Conservation (phyloP, 2,888 invertebrate genomes). For the Troglohyphantes excavatus region DNA sequence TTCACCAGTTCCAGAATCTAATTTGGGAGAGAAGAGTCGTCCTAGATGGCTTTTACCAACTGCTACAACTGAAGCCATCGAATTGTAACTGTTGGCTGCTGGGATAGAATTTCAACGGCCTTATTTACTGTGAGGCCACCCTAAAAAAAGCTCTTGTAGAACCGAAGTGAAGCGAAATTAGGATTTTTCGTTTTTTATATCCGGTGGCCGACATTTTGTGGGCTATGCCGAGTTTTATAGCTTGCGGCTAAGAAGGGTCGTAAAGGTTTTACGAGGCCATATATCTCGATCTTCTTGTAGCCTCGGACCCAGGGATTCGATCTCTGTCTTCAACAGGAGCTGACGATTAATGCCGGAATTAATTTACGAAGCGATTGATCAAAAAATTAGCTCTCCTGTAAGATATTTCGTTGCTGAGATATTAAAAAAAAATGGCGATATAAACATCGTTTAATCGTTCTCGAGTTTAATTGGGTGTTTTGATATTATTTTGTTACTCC, state of each 20-base stretch:
- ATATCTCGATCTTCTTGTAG: constrained; percentile 54
- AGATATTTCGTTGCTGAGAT: neutral
- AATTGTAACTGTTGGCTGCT: constrained; percentile 16
- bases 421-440: constrained; percentile 6
- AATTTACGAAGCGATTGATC: constrained; percentile 25
- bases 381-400: too few relatives aligned
- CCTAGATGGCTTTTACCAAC: neutral
- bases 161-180: constrained; percentile 28
- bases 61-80: neutral
- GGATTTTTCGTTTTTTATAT: constrained; percentile 54
- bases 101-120: neutral
- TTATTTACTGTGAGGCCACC: constrained; percentile 18
- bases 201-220: constrained; percentile 19
- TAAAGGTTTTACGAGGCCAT: constrained; percentile 70
- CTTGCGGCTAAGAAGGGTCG: constrained; percentile 68
- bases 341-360: constrained; percentile 32
- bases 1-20: constrained; percentile 11
- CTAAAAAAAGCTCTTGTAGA: neutral
- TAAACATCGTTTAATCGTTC: neutral
- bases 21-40: constrained; percentile 37
- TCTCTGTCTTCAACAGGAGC: constrained; percentile 9
- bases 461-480: neutral
- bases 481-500: neutral
- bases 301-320: constrained; percentile 3
- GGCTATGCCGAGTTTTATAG: constrained; percentile 50